Evolutionary conservation across 2,888 invertebrate species (phyloP), one percentile per base, ranked within the genome.

Genomic region (Glyphotaelius pellucidus): DNA sequence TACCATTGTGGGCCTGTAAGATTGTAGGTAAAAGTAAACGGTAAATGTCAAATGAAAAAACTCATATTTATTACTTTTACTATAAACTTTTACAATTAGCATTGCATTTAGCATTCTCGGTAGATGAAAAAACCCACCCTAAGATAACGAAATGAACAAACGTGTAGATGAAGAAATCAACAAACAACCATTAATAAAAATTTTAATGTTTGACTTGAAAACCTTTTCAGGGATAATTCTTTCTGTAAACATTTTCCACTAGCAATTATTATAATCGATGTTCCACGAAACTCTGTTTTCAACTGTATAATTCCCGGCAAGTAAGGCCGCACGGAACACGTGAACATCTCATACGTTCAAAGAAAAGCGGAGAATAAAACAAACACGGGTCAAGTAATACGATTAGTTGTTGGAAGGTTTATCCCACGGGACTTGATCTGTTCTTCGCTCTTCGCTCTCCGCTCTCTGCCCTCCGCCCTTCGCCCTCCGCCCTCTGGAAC

Each of bases 381-480:
- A 83, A 83, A 83, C 83, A 83, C 15, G 25, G 83, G 83, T 83
- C 83, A 83, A 83, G 83, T 83, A 83, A 83, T 83, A 32, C 83
- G 83, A 83, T 83, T 83, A 83, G 83, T 83, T 35, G 83, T 83
- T 35, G 83, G 83, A 83, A 38, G 83, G 83, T 83, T 32, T 32
- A 32, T 83, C 83, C 83, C 83, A 32, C 83, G 83, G 35, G 83
- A 83, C 83, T 38, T 83, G 83, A 83, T 83, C 83, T 25, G 25
- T 35, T 67, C 67, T 67, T n/a, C 25, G 67, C 67, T 9, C 67
- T 25, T 0, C 9, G 67, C 67, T 2, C 67, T 67, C n/a, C n/a
- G n/a, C 7, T 9, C 67, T 67, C 52, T 7, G 38, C 38, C 38
- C 2, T 47, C 47, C 47, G 47, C 47, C 47, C 47, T 15, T 4